Percentiles rank a stretch among this genome's conserved stretches.
Evolutionary conservation across 1,140 invertebrate genomes (phyloP).

Genomic region (Saccostrea glomerata): DNA sequence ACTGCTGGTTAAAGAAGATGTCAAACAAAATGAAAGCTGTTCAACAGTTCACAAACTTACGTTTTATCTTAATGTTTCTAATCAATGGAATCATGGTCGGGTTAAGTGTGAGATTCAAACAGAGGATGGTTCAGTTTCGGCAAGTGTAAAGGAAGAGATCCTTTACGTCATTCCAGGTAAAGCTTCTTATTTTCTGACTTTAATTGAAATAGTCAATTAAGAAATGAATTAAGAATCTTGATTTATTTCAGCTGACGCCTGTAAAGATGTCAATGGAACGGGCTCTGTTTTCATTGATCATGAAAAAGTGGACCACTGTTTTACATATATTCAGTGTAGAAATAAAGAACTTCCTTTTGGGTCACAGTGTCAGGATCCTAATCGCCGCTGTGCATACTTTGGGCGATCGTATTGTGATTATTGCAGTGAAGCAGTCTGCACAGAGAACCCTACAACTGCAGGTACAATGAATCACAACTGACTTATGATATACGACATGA

Average conservation of each 20-base stretch:
- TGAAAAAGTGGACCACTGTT: background rate
- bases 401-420: background rate
- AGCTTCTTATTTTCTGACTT: background rate
- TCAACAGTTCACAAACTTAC: background rate
- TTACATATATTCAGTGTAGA: background rate
- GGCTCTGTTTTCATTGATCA: background rate
- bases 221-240: background rate
- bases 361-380: background rate
- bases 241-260: background rate
- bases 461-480: background rate
- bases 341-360: background rate
- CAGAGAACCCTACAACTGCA: background rate
- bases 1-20: background rate
- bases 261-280: background rate
- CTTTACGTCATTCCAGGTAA: slow-evolving; percentile 1
- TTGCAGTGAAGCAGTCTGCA: background rate
- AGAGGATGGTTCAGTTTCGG: background rate
- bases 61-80: background rate
- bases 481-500: too few species aligned
- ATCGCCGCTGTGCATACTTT: background rate
- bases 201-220: background rate
- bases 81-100: background rate
- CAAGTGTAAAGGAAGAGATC: background rate
- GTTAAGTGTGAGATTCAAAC: background rate
- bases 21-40: background rate